A percentile compares a stretch with the other conserved stretches of the same genome.
Evolutionary conservation across 2,888 invertebrate genomes (phyloP).

Genomic region (Taphrorychus bicolor): DNA sequence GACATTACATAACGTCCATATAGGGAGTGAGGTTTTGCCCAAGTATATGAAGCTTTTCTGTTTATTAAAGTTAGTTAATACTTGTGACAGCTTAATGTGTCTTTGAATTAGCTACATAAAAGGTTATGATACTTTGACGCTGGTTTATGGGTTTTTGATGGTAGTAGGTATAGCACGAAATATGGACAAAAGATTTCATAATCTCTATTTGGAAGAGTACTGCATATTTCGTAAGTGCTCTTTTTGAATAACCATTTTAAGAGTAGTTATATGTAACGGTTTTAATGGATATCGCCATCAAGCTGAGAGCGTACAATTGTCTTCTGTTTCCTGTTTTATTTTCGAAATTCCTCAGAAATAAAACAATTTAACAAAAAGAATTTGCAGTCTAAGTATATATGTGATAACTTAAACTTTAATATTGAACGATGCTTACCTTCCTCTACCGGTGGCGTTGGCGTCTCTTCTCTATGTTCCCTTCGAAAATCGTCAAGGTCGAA

Average conservation of each 20-base stretch:
- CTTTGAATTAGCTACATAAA: not conserved
- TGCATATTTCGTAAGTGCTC: not conserved
- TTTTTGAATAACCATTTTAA: not conserved
- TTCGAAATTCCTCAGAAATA: too few relatives aligned
- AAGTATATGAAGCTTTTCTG: not conserved
- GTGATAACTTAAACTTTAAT: too few relatives aligned
- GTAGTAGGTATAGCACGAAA: not conserved
- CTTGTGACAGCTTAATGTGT: not conserved
- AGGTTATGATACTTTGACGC: not conserved
- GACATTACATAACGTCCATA: constrained; percentile 5
- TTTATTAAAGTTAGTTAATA: not conserved
- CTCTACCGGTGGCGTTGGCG: constrained; percentile 68
- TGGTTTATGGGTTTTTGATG: not conserved
- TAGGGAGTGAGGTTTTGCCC: not conserved
- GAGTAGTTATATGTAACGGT: too few relatives aligned
- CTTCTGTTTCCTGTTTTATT: not conserved
- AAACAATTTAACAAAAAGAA: too few relatives aligned
- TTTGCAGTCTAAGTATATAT: too few relatives aligned
- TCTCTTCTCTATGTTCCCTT: constrained; percentile 59
- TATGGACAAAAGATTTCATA: constrained; percentile 2
- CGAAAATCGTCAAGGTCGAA: constrained; percentile 39
- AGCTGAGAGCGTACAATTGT: too few relatives aligned
- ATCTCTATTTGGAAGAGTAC: not conserved
- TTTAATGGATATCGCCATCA: too few relatives aligned
- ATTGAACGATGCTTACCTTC: constrained; percentile 65